Evolutionary conservation across 1,140 invertebrate genomes (phyloP).

Genomic region (Sipha flava): DNA sequence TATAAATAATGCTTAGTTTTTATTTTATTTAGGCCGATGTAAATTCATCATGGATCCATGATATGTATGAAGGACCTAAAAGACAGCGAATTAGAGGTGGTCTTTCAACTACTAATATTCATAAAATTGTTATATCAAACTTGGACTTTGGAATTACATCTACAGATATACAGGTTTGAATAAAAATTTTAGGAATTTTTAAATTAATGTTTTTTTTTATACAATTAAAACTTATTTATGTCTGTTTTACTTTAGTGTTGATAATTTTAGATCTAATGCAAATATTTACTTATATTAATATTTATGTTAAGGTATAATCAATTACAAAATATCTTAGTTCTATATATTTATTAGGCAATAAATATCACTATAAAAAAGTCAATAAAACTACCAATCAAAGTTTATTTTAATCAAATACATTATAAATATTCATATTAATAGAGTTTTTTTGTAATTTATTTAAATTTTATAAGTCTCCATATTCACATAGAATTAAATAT

Average conservation of each 20-base stretch:
- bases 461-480: too few relatives aligned
- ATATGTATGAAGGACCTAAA: constrained; percentile 69
- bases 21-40: constrained; percentile 70
- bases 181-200: background rate
- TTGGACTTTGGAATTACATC: constrained; percentile 94
- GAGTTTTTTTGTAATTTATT: too few relatives aligned
- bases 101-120: constrained; percentile 53
- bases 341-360: too few relatives aligned
- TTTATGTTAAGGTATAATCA: background rate
- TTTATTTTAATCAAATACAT: background rate
- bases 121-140: constrained; percentile 86
- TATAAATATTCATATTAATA: too few relatives aligned
- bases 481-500: too few relatives aligned
- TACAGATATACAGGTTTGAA: constrained; percentile 73
- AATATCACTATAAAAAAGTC: background rate
- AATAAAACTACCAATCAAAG: too few relatives aligned
- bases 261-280: background rate
- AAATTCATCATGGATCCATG: constrained; percentile 91
- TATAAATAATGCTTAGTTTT: too few relatives aligned
- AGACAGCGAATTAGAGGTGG: constrained; percentile 45
- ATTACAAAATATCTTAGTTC: background rate
- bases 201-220: background rate
- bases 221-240: background rate
- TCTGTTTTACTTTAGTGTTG: background rate
- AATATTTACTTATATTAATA: background rate